Base-by-base conservation (phyloP, 2,797 vertebrate species). In the Pantherophis vulpinus region DNA sequence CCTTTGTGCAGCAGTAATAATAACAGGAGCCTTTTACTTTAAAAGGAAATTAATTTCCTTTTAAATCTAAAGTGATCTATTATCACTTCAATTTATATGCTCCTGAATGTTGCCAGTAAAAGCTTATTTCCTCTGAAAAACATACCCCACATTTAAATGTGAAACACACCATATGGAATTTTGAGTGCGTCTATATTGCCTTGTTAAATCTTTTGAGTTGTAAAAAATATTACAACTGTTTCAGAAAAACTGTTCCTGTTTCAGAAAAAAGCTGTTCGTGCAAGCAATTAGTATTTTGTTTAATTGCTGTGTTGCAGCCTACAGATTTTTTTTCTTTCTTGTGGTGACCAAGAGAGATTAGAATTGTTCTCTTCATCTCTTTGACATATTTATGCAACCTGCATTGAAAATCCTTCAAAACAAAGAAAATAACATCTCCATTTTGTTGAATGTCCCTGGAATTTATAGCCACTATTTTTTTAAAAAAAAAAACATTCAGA, bases 151-250 rank as follows among this genome's bases (percentile, higher is more conserved):
- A 55, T 87, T 93, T 86, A 93, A 91, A 86, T 88, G 86, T 92
- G 70, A 94, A 92, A 20, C 23, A 59, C 58, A 37, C 89, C 91
- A 89, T 93, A 92, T 93, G 93, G 93, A 86, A 93, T 89, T 91
- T 56, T 61, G 86, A 91, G 83, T 86, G 27, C 13, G 89, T 93
- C 92, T 89, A 89, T 58, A 37, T 86, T 89, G 86, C 70, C 86
- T 94, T 92, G 32, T 91, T 91, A 89, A 51, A 66, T 88, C 70
- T 86, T 87, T 74, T 42, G 37, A 47, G 20, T 88, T 63, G 27
- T 91, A 92, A 51, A 89, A 93, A 91, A 91, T 70, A 91, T 14
- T 86, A 66, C 63, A 37, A 37, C 37, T 37, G 37, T 37, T 37
- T 37, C 37, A 37, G 37, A 37, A 37, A 37, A 37, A 37, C 37